phyloP scores from a whole-genome alignment of 2,888 invertebrate genomes.

The Athrips mouffetella region DNA sequence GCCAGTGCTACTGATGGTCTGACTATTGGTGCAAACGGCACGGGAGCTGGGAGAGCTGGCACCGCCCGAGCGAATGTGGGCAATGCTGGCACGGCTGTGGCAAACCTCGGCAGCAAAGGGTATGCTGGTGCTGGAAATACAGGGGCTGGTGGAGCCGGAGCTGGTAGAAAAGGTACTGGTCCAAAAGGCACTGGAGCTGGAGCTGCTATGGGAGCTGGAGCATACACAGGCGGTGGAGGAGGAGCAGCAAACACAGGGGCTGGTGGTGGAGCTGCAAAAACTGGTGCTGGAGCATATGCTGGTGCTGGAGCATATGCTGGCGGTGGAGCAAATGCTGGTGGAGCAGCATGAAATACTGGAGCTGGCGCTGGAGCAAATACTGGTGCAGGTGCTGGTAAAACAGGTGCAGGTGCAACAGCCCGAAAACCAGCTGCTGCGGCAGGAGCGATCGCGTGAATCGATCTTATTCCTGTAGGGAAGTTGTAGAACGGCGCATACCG shows the following conservation, averaged over 20 bases:
- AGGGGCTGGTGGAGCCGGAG: slow-evolving; percentile 21
- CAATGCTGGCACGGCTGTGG: slow-evolving; percentile 14
- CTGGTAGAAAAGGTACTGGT: slow-evolving; percentile 13
- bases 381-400: slow-evolving; percentile 24
- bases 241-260: slow-evolving; percentile 17
- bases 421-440: slow-evolving; percentile 14
- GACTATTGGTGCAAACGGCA: slow-evolving; percentile 9
- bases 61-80: slow-evolving; percentile 12
- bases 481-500: slow-evolving; percentile 71
- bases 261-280: slow-evolving; percentile 6
- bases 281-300: slow-evolving; percentile 10
- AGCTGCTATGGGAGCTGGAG: slow-evolving; percentile 17
- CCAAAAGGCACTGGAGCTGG: slow-evolving; percentile 16
- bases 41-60: slow-evolving; percentile 9
- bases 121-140: slow-evolving; percentile 1
- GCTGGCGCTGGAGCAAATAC: slow-evolving; percentile 19
- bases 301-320: slow-evolving; percentile 21
- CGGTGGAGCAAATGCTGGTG: slow-evolving; percentile 17
- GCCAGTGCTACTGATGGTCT: slow-evolving; percentile 21
- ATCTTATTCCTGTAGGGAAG: slow-evolving; percentile 60
- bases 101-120: slow-evolving; percentile 6
- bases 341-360: slow-evolving; percentile 15
- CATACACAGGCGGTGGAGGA: slow-evolving; percentile 10
- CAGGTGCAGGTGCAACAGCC: slow-evolving; percentile 29
- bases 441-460: slow-evolving; percentile 63